These are phyloP conservation scores for Drosophila diplacantha DNA, from an alignment of 2,888 invertebrate species.

Conservation along the genomic window DNA sequence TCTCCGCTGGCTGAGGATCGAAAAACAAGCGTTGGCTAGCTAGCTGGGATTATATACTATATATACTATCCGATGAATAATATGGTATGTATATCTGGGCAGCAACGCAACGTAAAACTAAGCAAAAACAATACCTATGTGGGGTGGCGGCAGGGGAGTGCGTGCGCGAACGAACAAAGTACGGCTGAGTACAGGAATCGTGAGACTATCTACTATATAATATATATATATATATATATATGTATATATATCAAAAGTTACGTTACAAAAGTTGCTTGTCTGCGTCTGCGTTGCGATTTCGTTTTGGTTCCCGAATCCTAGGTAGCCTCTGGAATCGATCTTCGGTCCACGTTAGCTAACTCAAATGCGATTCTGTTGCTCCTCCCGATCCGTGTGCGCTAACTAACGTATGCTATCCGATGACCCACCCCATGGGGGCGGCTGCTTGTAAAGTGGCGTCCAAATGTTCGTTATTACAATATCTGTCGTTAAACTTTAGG, in stretches of 20 bases:
- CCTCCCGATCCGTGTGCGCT: slow-evolving; percentile 39
- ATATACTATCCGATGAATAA: slow-evolving; percentile 30
- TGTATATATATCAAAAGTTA: slow-evolving; percentile 38
- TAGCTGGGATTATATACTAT: slow-evolving; percentile 15
- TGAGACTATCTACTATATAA: slow-evolving; percentile 25
- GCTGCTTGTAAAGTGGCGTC: slow-evolving; percentile 57
- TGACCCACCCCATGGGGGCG: not conserved
- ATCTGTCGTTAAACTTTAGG: slow-evolving; percentile 60
- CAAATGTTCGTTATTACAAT: slow-evolving; percentile 56
- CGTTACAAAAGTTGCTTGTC: slow-evolving; percentile 39
- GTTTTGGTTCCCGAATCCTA: slow-evolving; percentile 4
- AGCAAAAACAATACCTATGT: slow-evolving; percentile 5
- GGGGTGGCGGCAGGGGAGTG: slow-evolving; percentile 11
- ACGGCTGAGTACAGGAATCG: slow-evolving; percentile 28
- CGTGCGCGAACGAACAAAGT: slow-evolving; percentile 4
- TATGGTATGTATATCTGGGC: slow-evolving; percentile 27
- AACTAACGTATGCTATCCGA: slow-evolving; percentile 28
- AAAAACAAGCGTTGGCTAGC: slow-evolving; percentile 26
- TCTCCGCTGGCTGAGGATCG: slow-evolving; percentile 7
- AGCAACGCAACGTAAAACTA: slow-evolving; percentile 21
- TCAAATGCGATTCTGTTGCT: slow-evolving; percentile 23
- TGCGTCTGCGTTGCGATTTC: not conserved
- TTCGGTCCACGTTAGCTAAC: slow-evolving; percentile 30
- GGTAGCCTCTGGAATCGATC: slow-evolving; percentile 26
- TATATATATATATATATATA: not conserved